Percentiles rank a stretch among this genome's conserved stretches.
Evolutionary conservation across 2,797 vertebrate species (phyloP).

Genomic region (Leucoraja ocellata): DNA sequence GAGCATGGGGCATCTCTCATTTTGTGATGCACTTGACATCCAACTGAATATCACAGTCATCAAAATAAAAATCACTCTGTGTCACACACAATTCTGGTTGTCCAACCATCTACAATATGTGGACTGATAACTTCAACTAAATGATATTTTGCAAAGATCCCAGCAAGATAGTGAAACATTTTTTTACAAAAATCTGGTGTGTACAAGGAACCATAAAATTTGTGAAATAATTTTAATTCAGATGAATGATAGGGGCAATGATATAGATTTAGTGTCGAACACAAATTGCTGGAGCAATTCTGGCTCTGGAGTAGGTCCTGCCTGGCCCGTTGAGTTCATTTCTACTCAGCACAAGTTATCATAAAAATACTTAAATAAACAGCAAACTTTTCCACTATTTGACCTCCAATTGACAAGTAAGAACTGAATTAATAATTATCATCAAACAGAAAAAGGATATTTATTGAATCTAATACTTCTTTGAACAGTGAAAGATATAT

Average conservation of each 20-base stretch:
- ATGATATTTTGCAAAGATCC: neutral
- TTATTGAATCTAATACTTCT: neutral
- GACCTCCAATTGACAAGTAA: neutral
- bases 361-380: too few relatives aligned
- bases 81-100: neutral
- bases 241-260: neutral
- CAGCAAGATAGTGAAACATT: neutral
- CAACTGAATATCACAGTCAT: neutral
- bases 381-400: neutral
- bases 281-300: too few relatives aligned
- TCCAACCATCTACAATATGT: neutral
- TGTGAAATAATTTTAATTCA: neutral
- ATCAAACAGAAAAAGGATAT: neutral
- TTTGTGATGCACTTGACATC: neutral
- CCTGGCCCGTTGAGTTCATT: too few relatives aligned
- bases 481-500: neutral
- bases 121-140: neutral
- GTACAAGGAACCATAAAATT: neutral
- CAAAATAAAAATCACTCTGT: neutral
- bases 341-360: too few relatives aligned
- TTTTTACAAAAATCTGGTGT: neutral
- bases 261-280: neutral
- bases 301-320: too few relatives aligned
- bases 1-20: neutral
- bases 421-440: neutral